Evolutionary conservation across 2,888 invertebrate species (phyloP).

Genomic region (Resseliella maxima): DNA sequence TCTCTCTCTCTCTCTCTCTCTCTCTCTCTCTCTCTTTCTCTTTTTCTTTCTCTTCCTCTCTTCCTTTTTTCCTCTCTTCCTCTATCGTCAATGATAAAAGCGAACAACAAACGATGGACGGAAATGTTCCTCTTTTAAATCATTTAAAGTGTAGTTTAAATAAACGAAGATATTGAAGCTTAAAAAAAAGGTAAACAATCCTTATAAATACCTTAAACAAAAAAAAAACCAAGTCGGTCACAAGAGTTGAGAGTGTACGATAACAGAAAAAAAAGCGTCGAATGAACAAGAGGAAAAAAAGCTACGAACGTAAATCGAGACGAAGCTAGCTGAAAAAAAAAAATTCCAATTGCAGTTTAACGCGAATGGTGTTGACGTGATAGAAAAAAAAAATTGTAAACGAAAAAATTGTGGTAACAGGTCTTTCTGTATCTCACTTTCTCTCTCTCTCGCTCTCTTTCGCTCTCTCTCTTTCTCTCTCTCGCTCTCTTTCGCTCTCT

Average conservation of each 20-base stretch:
- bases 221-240: no score
- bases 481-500: not conserved
- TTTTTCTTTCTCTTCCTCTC: no score
- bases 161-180: not conserved
- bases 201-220: not conserved
- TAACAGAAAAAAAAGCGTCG: not conserved
- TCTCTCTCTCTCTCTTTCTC: no score
- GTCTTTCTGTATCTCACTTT: not conserved
- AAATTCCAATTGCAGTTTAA: not conserved
- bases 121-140: not conserved
- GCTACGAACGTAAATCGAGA: not conserved
- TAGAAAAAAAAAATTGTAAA: not conserved
- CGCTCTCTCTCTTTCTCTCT: not conserved
- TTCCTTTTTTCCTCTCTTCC: no score
- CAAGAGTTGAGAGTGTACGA: no score
- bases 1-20: no score
- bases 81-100: no score
- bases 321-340: not conserved
- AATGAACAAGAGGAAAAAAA: not conserved
- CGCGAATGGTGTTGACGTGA: constrained; percentile 28
- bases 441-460: not conserved
- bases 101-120: not conserved
- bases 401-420: not conserved
- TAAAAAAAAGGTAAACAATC: not conserved
- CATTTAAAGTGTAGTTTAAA: constrained; percentile 10